Base-by-base conservation (phyloP, 2,888 invertebrate genomes). In the Uloborus plumipes region DNA sequence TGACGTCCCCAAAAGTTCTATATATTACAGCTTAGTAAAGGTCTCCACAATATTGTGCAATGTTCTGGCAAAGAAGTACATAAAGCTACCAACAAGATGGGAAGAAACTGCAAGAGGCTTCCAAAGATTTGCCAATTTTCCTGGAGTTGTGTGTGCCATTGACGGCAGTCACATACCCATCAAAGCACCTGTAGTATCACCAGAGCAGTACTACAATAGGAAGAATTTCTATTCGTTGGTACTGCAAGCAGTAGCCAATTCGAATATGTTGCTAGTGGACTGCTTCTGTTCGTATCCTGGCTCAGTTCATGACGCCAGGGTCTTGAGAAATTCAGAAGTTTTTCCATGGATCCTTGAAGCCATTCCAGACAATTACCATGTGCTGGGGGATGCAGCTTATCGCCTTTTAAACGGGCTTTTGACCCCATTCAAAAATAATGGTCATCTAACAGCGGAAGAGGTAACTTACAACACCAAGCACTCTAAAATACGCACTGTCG, bases 261-360 rank as follows among this genome's bases (percentile, higher is more conserved):
- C 15, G 2, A 61, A 22, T 6, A 61, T 61, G 61, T 15, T 61
- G 20, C 26, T 61, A 9, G 18, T 20, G 18, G 61, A 61, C 20
- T 61, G 61, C 22, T 61, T 61, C 26, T 61, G 61, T n/a, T 18
- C 22, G 14, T 61, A 61, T 22, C 61, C 61, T 22, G 61, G 61
- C 20, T 61, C 61, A 15, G 61, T 61, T 7, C n/a, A 61, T 18
- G 61, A 61, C 20, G 18, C 22, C 1, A 22, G 26, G 6, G 26
- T 61, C 2, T 61, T 61, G 20, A 20, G 9, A 6, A 61, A 61
- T 2, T 61, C 61, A 2, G 61, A 61, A 15, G 61, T 22, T 20
- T 20, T 20, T 59, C 20, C 18, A 18, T 59, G 18, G 14, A 18
- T 20, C 20, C 15, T 15, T 9, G 15, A 15, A 1, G 20, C 15